Conservation (phyloP, 2,888 invertebrate species). For the Nomada lathburiana region DNA sequence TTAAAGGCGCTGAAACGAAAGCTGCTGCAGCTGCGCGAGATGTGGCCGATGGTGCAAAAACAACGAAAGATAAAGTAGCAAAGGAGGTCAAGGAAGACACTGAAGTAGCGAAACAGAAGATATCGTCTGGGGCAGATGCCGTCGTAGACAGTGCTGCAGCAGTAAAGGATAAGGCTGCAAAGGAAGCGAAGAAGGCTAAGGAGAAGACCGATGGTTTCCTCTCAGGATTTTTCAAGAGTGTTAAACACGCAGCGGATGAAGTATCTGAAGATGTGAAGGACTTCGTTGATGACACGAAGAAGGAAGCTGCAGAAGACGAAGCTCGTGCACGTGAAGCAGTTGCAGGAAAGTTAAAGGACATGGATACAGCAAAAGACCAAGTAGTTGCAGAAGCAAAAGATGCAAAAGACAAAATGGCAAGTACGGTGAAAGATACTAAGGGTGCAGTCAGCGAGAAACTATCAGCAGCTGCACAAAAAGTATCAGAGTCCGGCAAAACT, state of each 20-base stretch:
- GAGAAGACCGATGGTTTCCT: constrained; percentile 75
- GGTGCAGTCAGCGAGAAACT: background rate
- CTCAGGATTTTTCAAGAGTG: constrained; percentile 76
- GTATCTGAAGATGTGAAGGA: constrained; percentile 71
- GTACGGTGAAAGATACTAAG: constrained; percentile 33
- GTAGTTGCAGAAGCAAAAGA: constrained; percentile 53
- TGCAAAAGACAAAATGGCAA: constrained; percentile 54
- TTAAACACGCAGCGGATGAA: constrained; percentile 73
- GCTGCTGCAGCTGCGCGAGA: background rate
- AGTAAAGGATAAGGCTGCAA: constrained; percentile 66
- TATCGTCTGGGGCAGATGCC: constrained; percentile 55
- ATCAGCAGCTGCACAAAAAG: constrained; percentile 1
- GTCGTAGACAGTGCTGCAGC: constrained; percentile 84
- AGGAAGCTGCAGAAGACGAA: constrained; percentile 68
- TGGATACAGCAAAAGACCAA: constrained; percentile 48
- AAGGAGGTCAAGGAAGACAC: constrained; percentile 65
- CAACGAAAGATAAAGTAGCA: constrained; percentile 42
- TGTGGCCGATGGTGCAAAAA: background rate
- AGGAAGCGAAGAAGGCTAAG: constrained; percentile 72
- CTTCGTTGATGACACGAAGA: constrained; percentile 75
- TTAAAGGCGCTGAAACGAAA: background rate
- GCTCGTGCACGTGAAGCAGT: constrained; percentile 61
- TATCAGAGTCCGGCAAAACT: background rate
- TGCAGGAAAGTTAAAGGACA: constrained; percentile 42
- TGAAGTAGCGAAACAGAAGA: constrained; percentile 50